Conservation (phyloP, 2,113 vertebrate species). For the Chinchilla lanigera region DNA sequence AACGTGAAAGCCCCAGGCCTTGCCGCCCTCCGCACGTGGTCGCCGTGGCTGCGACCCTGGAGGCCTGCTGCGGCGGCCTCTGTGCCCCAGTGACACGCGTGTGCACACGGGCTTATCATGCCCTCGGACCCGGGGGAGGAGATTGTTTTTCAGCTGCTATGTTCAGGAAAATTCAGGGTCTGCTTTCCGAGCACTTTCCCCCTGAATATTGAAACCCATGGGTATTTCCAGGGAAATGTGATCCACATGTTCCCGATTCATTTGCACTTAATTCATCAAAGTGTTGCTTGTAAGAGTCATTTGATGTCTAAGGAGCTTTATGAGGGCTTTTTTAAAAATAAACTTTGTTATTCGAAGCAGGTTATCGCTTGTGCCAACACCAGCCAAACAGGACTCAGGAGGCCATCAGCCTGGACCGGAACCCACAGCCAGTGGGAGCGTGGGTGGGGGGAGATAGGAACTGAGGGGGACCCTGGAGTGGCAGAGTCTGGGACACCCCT, state of each 20-base stretch:
- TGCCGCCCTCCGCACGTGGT: background rate
- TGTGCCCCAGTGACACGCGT: accelerated
- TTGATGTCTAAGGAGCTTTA: slow-evolving; percentile 66
- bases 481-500: background rate
- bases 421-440: background rate
- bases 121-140: background rate
- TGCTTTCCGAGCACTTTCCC: slow-evolving; percentile 54
- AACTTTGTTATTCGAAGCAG: slow-evolving; percentile 62
- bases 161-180: slow-evolving; percentile 58
- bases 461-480: background rate
- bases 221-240: slow-evolving; percentile 57
- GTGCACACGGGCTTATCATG: background rate
- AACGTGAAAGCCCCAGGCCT: slow-evolving; percentile 46
- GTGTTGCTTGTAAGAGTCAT: slow-evolving; percentile 65
- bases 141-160: slow-evolving; percentile 52
- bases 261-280: slow-evolving; percentile 78
- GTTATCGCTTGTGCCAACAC: background rate
- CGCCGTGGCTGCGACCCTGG: background rate
- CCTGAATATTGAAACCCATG: slow-evolving; percentile 57
- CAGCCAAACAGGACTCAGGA: background rate
- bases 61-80: background rate
- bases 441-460: background rate
- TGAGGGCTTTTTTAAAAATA: background rate
- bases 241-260: slow-evolving; percentile 74
- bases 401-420: background rate